These are phyloP conservation scores for Eupithecia centaureata DNA, from an alignment of 2,888 invertebrate genomes.

Conservation along the genomic window DNA sequence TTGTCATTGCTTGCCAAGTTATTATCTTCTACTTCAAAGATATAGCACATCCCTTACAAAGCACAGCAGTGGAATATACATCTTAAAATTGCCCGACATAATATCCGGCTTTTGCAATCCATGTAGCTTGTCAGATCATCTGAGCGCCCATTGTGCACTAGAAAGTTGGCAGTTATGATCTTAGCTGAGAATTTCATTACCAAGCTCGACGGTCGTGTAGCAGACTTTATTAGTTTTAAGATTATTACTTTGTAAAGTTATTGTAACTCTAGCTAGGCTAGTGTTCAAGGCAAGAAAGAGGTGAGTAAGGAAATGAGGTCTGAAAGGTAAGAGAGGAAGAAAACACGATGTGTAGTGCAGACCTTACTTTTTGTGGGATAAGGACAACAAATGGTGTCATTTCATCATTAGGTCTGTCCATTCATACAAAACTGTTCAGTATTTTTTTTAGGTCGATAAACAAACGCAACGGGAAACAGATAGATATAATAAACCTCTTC, in stretches of 20 bases:
- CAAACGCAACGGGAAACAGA: neutral
- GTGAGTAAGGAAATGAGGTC: neutral
- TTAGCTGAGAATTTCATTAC: constrained; percentile 11
- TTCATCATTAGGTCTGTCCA: too few species aligned
- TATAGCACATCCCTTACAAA: neutral
- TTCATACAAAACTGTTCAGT: too few species aligned
- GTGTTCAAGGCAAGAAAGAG: neutral
- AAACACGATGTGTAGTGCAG: too few species aligned
- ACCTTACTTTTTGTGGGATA: too few species aligned
- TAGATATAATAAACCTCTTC: neutral
- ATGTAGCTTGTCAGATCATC: constrained; percentile 17
- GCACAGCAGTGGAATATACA: constrained; percentile 9
- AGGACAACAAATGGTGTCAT: too few species aligned
- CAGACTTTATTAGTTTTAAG: neutral
- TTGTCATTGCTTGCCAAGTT: neutral
- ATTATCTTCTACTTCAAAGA: neutral
- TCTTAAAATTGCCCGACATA: constrained; percentile 18
- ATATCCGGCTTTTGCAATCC: constrained; percentile 30
- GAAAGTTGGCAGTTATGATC: constrained; percentile 26
- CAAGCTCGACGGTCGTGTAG: neutral
- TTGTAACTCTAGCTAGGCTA: neutral
- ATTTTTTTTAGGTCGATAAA: too few species aligned
- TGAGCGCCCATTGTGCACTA: constrained; percentile 23
- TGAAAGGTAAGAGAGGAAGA: too few species aligned
- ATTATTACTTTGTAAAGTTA: neutral